Base-by-base conservation (phyloP, 2,888 invertebrate species). In the Hirtodrosophila cameraria region DNA sequence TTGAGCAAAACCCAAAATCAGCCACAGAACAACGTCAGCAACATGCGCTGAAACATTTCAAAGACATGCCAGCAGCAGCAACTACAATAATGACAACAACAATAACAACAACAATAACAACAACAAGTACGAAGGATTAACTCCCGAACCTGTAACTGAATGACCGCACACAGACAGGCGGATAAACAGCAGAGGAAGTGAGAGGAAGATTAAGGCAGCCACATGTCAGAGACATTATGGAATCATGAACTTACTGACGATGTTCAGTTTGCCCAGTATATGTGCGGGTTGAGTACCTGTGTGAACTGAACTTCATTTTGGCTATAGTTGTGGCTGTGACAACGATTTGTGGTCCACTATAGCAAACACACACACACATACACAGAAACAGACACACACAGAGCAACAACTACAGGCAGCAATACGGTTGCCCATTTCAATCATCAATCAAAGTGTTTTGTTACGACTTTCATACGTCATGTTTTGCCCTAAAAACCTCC, bases 391-490 rank as follows among this genome's bases (percentile, higher is more conserved):
- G 12, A 7, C 8, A n/a, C 20, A 39, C 15, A 27, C 43, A 36
- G 48, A 50, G n/a, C n/a, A 9, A 16, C 8, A 43, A 25, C 7
- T 46, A 30, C 39, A 54, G 48, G 35, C 36, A 42, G 35, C 36
- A 48, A 53, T 48, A 60, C 48, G 30, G 39, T 35, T 66, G 54
- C 38, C 48, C 65, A 71, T 74, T 83, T 70, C 76, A 70, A 75
- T 81, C 83, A 81, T 81, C 80, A 81, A 81, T 81, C 80, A 81
- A 83, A 83, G 83, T 83, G 80, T 83, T 80, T 80, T 77, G 80
- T 83, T 80, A 72, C 83, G 77, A 81, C 64, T 80, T 82, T 79
- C 59, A 68, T 76, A 71, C 67, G 82, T 79, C 82, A 78, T 81
- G 81, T 81, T 65, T 53, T 45, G 20, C 60, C 49, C 49, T 31